Evolutionary conservation across 2,797 vertebrate species (phyloP), one percentile per base, ranked within the genome.

Genomic region (Alauda arvensis): DNA sequence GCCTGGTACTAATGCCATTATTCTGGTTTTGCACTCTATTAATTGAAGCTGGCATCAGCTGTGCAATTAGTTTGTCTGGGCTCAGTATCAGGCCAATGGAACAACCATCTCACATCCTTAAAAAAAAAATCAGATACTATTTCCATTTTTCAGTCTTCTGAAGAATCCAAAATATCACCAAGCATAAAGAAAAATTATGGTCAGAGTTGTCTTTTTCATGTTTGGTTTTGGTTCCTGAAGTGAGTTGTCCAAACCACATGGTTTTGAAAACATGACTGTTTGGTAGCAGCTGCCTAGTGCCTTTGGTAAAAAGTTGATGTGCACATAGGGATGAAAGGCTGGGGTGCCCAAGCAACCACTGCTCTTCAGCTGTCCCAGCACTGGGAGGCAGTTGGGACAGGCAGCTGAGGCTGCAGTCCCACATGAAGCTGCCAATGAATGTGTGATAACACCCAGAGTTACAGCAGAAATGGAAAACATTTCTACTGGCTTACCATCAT

Each of bases 341-440:
- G 43, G 31, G n/a, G 37, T 60, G 61, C 20, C 31, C 51, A 59
- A 48, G 56, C 28, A 74, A 40, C 5, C 43, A 28, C 34, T 53
- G 65, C 28, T 60, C 51, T 42, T 77, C 25, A 57, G 14, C 28
- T 43, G 34, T n/a, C 42, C 28, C 0, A 4, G 9, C 57, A 26
- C 0, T 9, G 49, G 23, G 24, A 77, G 29, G n/a, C 14, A 77
- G 20, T 0, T 48, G 56, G 0, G 11, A 62, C 24, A 85, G 26
- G 61, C 23, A 77, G 61, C 33, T 61, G 76, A 70, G 55, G 45
- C 15, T 84, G 59, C 66, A 67, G 46, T 48, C 25, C 37, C 53
- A 46, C 39, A 25, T 33, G 39, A 77, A 82, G 49, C 15, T 1
- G 6, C 52, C 66, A 24, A 0, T 66, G 23, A 48, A 53, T 1